Conservation (phyloP, 2,888 invertebrate genomes). For the Matsumyia berberina region DNA sequence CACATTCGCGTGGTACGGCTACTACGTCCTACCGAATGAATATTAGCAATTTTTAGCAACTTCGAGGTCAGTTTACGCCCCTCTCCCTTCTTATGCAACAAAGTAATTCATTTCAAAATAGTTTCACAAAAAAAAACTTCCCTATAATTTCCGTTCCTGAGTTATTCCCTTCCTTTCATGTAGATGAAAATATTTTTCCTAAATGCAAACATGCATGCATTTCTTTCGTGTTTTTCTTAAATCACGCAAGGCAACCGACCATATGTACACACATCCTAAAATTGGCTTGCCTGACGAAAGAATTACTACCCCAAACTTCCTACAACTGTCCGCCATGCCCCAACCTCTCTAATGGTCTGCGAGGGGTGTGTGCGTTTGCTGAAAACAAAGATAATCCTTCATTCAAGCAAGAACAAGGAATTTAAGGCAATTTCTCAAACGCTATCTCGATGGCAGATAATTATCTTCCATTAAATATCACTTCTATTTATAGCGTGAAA, state of each 20-base stretch:
- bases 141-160: slow-evolving; percentile 22
- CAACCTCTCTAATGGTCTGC: background rate
- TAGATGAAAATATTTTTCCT: background rate
- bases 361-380: slow-evolving; percentile 31
- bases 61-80: slow-evolving; percentile 5
- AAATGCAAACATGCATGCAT: slow-evolving; percentile 40
- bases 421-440: slow-evolving; percentile 37
- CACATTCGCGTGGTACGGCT: too few relatives aligned
- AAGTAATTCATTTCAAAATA: background rate
- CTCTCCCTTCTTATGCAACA: background rate
- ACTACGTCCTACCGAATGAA: too few relatives aligned
- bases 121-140: background rate
- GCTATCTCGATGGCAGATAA: slow-evolving; percentile 41
- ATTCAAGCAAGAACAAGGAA: background rate
- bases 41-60: background rate
- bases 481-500: slow-evolving; percentile 24
- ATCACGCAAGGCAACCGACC: too few relatives aligned
- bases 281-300: slow-evolving; percentile 2
- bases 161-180: slow-evolving; percentile 1
- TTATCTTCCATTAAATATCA: slow-evolving; percentile 15
- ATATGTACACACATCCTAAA: too few relatives aligned
- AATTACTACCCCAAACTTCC: slow-evolving; percentile 18
- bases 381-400: slow-evolving; percentile 15
- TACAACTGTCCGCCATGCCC: background rate
- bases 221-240: background rate